phyloP scores from a whole-genome alignment of 2,113 vertebrate species.

The Triplophysa dalaica region DNA sequence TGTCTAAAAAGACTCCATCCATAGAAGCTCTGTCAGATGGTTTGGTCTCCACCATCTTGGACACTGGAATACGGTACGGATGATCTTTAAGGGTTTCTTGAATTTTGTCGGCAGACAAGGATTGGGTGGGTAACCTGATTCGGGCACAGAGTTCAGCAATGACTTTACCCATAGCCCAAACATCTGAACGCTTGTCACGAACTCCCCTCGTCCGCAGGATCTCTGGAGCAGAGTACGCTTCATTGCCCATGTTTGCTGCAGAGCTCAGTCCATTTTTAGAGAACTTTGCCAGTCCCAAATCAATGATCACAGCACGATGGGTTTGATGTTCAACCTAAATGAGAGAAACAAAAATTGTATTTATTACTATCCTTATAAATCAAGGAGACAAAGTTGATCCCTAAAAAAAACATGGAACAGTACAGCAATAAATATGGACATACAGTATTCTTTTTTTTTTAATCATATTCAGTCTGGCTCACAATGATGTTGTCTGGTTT shows the following conservation, averaged over 20 bases:
- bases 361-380: no score
- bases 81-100: conserved; percentile 60
- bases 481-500: conserved; percentile 81
- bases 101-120: conserved; percentile 64
- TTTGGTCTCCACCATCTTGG: conserved; percentile 64
- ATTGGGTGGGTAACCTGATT: conserved; percentile 64
- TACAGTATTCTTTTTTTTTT: no score
- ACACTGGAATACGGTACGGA: conserved; percentile 60
- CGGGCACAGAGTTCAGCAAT: conserved; percentile 70
- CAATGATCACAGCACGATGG: conserved; percentile 74
- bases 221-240: conserved; percentile 74
- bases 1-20: conserved; percentile 59
- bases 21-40: conserved; percentile 60
- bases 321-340: conserved; percentile 71
- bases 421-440: no score
- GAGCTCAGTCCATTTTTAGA: conserved; percentile 64
- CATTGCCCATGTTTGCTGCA: conserved; percentile 69
- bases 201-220: conserved; percentile 55
- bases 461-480: conserved; percentile 40
- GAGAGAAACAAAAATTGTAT: background rate
- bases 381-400: no score
- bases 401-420: no score
- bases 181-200: conserved; percentile 69
- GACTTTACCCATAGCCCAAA: conserved; percentile 78
- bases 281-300: conserved; percentile 76